Evolutionary conservation across 2,113 vertebrate genomes (phyloP).

Genomic region (Panthera leo): DNA sequence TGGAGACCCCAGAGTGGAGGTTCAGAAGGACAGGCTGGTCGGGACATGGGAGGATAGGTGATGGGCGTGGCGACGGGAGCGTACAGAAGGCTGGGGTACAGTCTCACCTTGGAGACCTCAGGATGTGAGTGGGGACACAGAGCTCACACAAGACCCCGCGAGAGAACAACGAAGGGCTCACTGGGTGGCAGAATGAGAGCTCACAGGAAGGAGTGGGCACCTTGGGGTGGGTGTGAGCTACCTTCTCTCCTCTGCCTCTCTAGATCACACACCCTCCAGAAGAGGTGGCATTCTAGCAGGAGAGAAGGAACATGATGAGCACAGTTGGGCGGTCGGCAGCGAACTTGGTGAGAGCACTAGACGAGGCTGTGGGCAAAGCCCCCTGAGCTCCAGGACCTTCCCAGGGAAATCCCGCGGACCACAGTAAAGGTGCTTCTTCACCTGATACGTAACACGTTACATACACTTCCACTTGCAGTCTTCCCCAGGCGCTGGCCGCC

Average conservation of each 20-base stretch:
- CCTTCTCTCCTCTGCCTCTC: neutral
- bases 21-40: neutral
- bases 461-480: neutral
- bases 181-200: rapidly evolving
- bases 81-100: neutral
- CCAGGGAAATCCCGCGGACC: neutral
- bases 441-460: rapidly evolving
- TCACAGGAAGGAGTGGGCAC: neutral
- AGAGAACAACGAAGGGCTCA: neutral
- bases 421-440: neutral
- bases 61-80: rapidly evolving
- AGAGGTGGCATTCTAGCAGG: neutral
- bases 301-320: neutral
- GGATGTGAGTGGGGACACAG: neutral
- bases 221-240: neutral
- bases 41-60: neutral
- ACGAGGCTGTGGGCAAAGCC: neutral
- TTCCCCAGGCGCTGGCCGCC: neutral
- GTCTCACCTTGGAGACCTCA: neutral
- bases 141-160: rapidly evolving
- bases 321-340: neutral
- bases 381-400: neutral
- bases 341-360: neutral
- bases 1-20: neutral
- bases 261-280: neutral